Percentiles rank a stretch among this genome's conserved stretches.
phyloP scores from a whole-genome alignment of 2,797 vertebrate species.

The Crypturellus tataupa region DNA sequence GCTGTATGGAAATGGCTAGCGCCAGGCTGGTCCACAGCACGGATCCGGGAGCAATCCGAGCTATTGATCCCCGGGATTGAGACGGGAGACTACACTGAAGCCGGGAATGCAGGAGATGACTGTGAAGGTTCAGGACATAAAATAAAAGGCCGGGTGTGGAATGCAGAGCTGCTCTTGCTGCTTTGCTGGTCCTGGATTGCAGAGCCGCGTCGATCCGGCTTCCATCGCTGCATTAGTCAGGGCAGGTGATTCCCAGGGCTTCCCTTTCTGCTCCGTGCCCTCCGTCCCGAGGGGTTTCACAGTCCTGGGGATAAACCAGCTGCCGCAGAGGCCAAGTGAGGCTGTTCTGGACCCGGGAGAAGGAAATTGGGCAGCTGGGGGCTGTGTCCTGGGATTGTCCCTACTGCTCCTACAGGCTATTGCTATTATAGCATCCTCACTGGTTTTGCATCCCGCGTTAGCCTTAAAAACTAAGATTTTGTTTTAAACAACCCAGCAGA shows the following conservation, averaged over 20 bases:
- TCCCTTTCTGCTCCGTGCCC: neutral
- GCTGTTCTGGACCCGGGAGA: neutral
- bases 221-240: neutral
- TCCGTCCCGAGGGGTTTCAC: fast-evolving
- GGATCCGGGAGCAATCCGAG: neutral
- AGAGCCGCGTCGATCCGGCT: neutral
- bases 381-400: neutral
- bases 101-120: neutral
- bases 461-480: neutral
- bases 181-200: neutral
- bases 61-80: neutral
- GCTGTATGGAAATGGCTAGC: fast-evolving
- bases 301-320: neutral
- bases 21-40: fast-evolving
- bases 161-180: fast-evolving
- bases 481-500: no score
- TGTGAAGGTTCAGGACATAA: neutral
- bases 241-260: neutral
- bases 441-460: neutral
- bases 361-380: neutral
- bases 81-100: no score
- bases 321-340: neutral
- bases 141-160: fast-evolving
- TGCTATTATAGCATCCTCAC: neutral
- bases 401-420: neutral